These are phyloP conservation scores for Cnemophilus loriae DNA, from an alignment of 2,113 vertebrate species.

Conservation along the genomic window DNA sequence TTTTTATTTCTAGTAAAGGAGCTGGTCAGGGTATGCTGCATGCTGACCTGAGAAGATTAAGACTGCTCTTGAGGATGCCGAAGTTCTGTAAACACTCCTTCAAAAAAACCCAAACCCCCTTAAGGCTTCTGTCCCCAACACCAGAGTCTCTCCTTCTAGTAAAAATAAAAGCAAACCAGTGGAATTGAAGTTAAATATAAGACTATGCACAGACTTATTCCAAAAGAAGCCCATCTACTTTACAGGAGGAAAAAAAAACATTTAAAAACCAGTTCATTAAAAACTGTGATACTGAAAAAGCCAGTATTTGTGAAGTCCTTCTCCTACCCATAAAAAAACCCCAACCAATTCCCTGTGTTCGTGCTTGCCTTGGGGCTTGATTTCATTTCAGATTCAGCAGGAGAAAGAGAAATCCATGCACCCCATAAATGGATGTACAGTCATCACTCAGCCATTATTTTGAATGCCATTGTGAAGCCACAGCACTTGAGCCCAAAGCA, in stretches of 20 bases:
- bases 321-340: neutral
- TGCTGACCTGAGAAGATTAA: neutral
- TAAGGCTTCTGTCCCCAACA: neutral
- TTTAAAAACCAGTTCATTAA: neutral
- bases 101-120: neutral
- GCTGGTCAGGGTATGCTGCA: neutral
- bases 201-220: neutral
- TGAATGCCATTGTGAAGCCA: neutral
- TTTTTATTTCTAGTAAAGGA: neutral
- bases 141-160: neutral
- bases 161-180: neutral
- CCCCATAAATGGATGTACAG: neutral
- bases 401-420: neutral
- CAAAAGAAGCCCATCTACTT: neutral
- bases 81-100: neutral
- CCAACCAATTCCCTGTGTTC: accelerated
- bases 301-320: neutral
- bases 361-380: neutral
- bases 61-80: neutral
- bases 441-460: neutral
- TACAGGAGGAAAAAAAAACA: neutral
- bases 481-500: neutral
- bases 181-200: neutral
- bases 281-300: neutral
- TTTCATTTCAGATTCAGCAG: neutral